Evolutionary conservation across 2,797 vertebrate species (phyloP).

Genomic region (Spondyliosoma cantharus): DNA sequence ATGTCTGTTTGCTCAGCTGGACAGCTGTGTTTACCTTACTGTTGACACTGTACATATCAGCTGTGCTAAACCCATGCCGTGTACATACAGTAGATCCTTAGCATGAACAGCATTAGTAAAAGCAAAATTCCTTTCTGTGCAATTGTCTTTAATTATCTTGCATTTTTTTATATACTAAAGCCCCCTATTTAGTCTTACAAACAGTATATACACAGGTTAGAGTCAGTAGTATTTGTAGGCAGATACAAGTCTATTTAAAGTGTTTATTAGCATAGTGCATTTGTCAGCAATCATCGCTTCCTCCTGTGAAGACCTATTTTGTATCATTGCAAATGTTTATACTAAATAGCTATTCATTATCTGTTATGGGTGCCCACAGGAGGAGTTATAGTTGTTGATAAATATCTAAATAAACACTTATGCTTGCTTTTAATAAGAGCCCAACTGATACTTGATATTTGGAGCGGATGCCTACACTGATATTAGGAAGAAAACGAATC

Average conservation of each 20-base stretch:
- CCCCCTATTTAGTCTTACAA: neutral
- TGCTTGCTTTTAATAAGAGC: too few relatives aligned
- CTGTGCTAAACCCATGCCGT: neutral
- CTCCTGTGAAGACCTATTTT: neutral
- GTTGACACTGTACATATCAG: slow-evolving; percentile 17
- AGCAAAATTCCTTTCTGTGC: neutral
- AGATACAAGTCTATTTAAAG: neutral
- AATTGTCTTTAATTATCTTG: neutral
- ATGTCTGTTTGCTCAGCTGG: slow-evolving; percentile 37
- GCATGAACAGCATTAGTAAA: neutral
- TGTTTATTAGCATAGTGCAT: neutral
- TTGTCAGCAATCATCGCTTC: neutral
- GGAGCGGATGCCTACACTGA: too few relatives aligned
- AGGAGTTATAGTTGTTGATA: neutral
- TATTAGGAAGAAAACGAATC: too few relatives aligned
- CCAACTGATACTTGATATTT: too few relatives aligned
- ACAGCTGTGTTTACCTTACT: slow-evolving; percentile 33
- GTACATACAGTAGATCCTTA: neutral
- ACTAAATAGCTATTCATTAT: neutral
- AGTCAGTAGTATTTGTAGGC: neutral
- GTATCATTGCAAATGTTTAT: neutral
- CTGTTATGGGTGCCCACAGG: neutral
- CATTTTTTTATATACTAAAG: neutral
- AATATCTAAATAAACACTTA: neutral
- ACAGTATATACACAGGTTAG: neutral